A percentile compares a stretch with the other conserved stretches of the same genome.
Conservation (phyloP, 2,113 vertebrate genomes). For the Phrynocephalus versicolor region DNA sequence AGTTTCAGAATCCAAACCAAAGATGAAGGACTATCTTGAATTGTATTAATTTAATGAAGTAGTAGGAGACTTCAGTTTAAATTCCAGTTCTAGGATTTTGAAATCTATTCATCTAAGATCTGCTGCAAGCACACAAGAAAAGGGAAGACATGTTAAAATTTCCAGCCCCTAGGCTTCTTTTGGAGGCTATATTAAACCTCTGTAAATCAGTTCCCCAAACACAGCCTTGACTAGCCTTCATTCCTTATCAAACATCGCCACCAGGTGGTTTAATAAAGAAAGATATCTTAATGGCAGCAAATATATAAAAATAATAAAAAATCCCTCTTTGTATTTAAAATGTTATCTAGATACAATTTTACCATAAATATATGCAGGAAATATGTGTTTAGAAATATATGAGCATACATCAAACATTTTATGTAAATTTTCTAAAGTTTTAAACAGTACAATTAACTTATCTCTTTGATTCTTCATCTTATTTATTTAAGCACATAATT, state of each 20-base stretch:
- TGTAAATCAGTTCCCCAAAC: background rate
- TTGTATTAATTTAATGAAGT: no score
- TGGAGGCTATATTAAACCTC: background rate
- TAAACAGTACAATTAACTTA: background rate
- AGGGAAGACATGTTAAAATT: background rate
- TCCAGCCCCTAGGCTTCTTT: background rate
- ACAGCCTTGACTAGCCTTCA: rapidly evolving
- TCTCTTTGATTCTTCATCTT: background rate
- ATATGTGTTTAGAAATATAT: background rate
- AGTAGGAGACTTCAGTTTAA: background rate
- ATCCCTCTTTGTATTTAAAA: background rate
- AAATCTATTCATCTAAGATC: background rate
- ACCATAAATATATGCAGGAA: background rate
- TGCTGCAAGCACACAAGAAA: background rate
- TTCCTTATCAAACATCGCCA: slow-evolving; percentile 59
- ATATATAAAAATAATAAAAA: background rate
- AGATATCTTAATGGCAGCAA: background rate
- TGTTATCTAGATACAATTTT: background rate
- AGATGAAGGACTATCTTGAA: background rate
- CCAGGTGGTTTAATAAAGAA: slow-evolving; percentile 40
- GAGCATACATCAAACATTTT: slow-evolving; percentile 8
- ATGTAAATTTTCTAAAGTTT: rapidly evolving
- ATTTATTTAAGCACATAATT: background rate
- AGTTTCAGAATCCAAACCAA: no score
- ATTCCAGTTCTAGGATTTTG: background rate